phyloP scores from a whole-genome alignment of 2,797 vertebrate species.

The Spheniscus humboldti region DNA sequence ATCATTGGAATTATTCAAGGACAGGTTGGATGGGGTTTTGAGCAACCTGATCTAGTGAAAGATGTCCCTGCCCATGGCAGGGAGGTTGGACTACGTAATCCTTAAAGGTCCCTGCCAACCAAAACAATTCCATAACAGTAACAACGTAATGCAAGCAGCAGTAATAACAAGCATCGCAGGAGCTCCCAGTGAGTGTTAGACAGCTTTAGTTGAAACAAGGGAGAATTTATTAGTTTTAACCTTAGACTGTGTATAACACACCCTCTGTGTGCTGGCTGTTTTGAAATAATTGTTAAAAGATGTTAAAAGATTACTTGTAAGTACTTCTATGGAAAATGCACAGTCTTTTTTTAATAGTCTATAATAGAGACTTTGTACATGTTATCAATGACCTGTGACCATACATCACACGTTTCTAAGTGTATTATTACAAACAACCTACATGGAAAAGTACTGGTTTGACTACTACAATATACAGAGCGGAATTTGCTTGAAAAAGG shows the following conservation, averaged over 20 bases:
- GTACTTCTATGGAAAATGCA: neutral
- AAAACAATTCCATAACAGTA: neutral
- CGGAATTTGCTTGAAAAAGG: neutral
- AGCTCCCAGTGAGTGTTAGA: neutral
- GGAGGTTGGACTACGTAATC: rapidly evolving
- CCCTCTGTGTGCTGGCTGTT: neutral
- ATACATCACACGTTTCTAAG: neutral
- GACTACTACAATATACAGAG: neutral
- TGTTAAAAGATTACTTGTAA: neutral
- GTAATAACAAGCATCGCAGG: rapidly evolving
- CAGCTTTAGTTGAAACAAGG: neutral
- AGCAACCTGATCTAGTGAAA: neutral
- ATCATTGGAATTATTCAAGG: neutral
- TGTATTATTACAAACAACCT: neutral
- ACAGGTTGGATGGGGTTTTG: rapidly evolving
- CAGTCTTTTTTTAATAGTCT: neutral
- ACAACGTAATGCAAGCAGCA: neutral
- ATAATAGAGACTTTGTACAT: neutral
- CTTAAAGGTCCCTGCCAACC: neutral
- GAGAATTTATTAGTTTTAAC: neutral
- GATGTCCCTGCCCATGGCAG: rapidly evolving
- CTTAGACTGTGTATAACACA: neutral
- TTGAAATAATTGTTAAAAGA: neutral
- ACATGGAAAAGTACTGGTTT: neutral
- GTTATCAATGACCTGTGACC: neutral